These are phyloP conservation scores for Catocala sponsa DNA, from an alignment of 2,888 invertebrate genomes.

Conservation along the genomic window DNA sequence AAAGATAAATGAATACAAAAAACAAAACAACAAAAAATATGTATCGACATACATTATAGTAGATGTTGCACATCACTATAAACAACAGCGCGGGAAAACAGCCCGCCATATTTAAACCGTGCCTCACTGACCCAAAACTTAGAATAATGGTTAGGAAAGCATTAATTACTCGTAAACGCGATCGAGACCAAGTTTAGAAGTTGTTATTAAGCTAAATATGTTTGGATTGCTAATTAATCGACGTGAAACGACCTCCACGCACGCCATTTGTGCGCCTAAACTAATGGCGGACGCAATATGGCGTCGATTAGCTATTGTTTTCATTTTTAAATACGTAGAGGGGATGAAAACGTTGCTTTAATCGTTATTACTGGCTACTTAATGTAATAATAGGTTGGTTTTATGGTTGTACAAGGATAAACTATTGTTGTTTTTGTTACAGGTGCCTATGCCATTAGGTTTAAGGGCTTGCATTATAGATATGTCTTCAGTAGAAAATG, in stretches of 20 bases:
- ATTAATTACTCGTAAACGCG: constrained; percentile 72
- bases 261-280: constrained; percentile 65
- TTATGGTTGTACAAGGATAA: constrained; percentile 36
- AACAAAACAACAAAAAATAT: background rate
- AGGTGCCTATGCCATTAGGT: constrained; percentile 1
- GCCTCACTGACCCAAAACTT: constrained; percentile 35
- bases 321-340: constrained; percentile 37
- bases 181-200: constrained; percentile 70
- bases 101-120: constrained; percentile 40
- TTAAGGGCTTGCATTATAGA: background rate
- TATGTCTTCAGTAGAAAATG: background rate
- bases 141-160: constrained; percentile 58
- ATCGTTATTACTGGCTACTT: constrained; percentile 36
- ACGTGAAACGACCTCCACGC: constrained; percentile 65
- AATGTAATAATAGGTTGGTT: constrained; percentile 24
- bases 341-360: constrained; percentile 30
- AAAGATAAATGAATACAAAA: no score
- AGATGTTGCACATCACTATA: constrained; percentile 10
- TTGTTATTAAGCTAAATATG: constrained; percentile 83
- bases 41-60: background rate
- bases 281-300: constrained; percentile 50
- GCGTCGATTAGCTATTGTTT: constrained; percentile 52
- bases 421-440: constrained; percentile 15
- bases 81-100: constrained; percentile 27
- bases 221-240: constrained; percentile 83